Conservation (phyloP, 2,113 vertebrate species). For the Gnathonemus longibarbis region DNA sequence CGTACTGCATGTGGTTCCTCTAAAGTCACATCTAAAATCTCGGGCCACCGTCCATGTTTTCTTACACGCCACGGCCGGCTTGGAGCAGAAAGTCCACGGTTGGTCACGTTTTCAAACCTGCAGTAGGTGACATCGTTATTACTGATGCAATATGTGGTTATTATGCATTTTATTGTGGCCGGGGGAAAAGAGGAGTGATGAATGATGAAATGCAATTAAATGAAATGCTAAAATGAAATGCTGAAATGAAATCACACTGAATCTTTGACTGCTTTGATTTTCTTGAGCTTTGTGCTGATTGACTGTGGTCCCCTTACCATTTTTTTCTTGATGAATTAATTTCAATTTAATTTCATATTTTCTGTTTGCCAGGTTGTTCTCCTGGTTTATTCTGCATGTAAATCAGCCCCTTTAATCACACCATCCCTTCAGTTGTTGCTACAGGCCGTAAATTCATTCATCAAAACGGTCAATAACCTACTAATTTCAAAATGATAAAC, state of each 20-base stretch:
- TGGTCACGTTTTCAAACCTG: background rate
- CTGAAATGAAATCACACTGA: background rate
- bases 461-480: background rate
- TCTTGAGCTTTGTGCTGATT: background rate
- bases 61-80: background rate
- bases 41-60: background rate
- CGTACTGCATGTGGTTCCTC: background rate
- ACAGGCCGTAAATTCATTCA: background rate
- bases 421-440: background rate
- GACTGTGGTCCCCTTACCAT: background rate
- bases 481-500: background rate
- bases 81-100: background rate
- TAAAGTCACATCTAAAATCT: background rate
- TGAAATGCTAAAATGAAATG: background rate
- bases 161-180: background rate
- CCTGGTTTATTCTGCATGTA: background rate
- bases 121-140: background rate
- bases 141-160: background rate
- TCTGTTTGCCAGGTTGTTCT: background rate
- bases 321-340: background rate
- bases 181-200: background rate
- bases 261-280: background rate
- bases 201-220: background rate
- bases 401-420: background rate
- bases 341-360: background rate